phyloP scores from a whole-genome alignment of 2,797 vertebrate genomes.

The Ctenochaetus hawaiiensis region DNA sequence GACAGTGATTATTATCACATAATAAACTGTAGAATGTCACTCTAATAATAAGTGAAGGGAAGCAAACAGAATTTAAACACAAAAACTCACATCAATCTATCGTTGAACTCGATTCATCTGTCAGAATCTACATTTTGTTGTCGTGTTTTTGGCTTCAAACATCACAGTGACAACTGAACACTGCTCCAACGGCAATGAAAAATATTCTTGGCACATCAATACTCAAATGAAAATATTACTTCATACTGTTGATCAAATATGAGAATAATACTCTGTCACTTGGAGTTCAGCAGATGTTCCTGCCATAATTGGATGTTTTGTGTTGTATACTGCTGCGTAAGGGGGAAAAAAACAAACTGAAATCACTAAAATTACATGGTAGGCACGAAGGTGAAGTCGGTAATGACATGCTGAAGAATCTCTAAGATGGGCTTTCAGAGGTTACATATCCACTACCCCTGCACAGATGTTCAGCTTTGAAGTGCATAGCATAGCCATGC shows the following conservation, averaged over 20 bases:
- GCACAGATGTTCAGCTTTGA: slow-evolving; percentile 22
- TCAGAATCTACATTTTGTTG: not conserved
- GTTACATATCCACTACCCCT: slow-evolving; percentile 1
- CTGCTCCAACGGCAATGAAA: not conserved
- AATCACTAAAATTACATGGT: slow-evolving; percentile 1
- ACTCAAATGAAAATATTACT: not conserved
- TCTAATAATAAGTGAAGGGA: not conserved
- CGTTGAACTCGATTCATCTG: not conserved
- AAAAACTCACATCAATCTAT: not conserved
- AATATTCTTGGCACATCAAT: not conserved
- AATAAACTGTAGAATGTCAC: too few species aligned
- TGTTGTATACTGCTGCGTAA: not conserved
- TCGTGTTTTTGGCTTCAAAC: not conserved
- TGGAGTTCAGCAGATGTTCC: not conserved
- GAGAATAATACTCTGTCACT: not conserved
- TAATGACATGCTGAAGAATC: slow-evolving; percentile 28
- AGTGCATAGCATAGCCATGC: not conserved
- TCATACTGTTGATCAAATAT: not conserved
- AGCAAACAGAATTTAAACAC: not conserved
- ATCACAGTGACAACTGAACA: not conserved
- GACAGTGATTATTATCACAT: too few species aligned
- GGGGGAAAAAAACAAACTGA: not conserved
- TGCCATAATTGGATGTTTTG: slow-evolving; percentile 4
- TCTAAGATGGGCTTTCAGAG: slow-evolving; percentile 11
- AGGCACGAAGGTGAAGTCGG: not conserved